Evolutionary conservation across 2,888 invertebrate genomes (phyloP).

Genomic region (Amiota communis): DNA sequence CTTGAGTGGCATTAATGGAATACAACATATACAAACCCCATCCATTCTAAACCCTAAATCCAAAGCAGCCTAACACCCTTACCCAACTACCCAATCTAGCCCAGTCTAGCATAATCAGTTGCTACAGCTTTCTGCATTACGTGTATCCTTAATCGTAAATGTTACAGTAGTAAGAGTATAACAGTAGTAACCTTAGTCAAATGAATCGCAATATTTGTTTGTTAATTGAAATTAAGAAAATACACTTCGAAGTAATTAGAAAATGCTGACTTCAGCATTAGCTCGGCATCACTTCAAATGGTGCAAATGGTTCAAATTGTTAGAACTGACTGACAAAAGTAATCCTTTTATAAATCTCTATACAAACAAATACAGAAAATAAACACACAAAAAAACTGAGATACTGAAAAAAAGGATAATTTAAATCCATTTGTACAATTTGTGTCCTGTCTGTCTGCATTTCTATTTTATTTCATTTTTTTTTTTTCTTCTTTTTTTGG

Average conservation of each 20-base stretch:
- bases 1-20: slow-evolving; percentile 64
- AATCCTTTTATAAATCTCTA: slow-evolving; percentile 72
- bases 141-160: too few species aligned
- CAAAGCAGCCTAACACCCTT: too few species aligned
- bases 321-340: slow-evolving; percentile 61
- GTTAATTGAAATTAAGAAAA: slow-evolving; percentile 55
- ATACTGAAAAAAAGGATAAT: slow-evolving; percentile 49
- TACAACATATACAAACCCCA: not conserved
- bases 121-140: too few species aligned
- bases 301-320: not conserved
- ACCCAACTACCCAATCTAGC: too few species aligned
- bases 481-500: slow-evolving; percentile 39
- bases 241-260: slow-evolving; percentile 38
- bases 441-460: slow-evolving; percentile 10
- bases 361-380: slow-evolving; percentile 41
- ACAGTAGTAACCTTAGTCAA: too few species aligned
- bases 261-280: not conserved
- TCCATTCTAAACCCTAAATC: too few species aligned
- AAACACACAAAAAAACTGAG: slow-evolving; percentile 25
- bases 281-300: not conserved
- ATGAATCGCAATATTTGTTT: too few species aligned
- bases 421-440: slow-evolving; percentile 68
- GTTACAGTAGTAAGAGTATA: too few species aligned
- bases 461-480: slow-evolving; percentile 12
- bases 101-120: too few species aligned